These are phyloP conservation scores for Bombycilla garrulus DNA, from an alignment of 2,113 vertebrate genomes.

Conservation along the genomic window DNA sequence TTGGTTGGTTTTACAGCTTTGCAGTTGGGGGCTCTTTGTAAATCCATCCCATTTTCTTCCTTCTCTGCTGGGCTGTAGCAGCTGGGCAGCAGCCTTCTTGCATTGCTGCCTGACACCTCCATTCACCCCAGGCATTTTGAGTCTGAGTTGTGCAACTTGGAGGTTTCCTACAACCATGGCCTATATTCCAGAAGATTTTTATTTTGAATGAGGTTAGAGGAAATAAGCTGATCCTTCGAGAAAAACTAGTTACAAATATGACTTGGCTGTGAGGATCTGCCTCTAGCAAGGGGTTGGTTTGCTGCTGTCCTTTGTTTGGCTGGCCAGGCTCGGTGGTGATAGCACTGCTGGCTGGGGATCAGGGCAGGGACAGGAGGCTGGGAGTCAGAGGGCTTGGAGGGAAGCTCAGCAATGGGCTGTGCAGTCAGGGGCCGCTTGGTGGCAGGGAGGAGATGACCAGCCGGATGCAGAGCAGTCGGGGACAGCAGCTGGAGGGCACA, in stretches of 20 bases:
- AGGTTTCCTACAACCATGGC: background rate
- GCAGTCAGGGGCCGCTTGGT: background rate
- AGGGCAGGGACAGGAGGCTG: background rate
- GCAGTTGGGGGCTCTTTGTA: background rate
- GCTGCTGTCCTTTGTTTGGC: background rate
- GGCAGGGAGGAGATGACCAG: background rate
- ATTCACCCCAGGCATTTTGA: background rate
- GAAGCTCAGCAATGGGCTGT: too few relatives aligned
- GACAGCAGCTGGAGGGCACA: background rate
- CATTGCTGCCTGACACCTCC: background rate
- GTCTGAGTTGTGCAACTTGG: background rate
- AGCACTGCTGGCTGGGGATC: background rate
- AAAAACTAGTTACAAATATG: background rate
- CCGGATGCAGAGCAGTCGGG: accelerated
- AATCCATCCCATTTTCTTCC: background rate
- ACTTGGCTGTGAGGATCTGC: background rate
- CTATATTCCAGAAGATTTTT: background rate
- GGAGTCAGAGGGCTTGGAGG: background rate
- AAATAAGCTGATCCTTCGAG: background rate
- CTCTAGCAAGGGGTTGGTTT: background rate
- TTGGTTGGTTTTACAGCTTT: background rate
- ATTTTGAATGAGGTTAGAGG: background rate
- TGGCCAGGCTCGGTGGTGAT: background rate
- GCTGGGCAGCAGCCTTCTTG: background rate
- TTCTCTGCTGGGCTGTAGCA: background rate